phyloP scores from a whole-genome alignment of 2,113 vertebrate species.

The Toxotes jaculatrix region DNA sequence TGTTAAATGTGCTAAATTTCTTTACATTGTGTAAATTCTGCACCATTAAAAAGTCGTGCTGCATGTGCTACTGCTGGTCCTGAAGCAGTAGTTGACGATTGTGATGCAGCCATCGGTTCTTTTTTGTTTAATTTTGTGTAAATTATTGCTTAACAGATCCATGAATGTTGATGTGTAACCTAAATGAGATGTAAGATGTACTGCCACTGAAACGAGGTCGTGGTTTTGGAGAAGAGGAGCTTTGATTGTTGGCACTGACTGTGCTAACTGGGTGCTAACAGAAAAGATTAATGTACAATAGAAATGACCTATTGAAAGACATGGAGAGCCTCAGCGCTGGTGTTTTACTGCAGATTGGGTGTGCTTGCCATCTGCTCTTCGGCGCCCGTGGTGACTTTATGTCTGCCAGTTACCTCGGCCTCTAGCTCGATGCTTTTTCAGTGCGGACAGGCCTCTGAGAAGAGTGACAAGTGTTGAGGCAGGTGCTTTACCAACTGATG shows the following conservation, averaged over 20 bases:
- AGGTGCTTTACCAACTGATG: conserved; percentile 4
- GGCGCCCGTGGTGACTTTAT: neutral
- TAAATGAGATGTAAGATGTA: too few relatives aligned
- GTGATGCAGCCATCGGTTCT: neutral
- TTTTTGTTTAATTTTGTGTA: too few relatives aligned
- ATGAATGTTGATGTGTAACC: too few relatives aligned
- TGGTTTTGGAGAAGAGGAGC: neutral
- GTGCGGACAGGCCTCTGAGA: neutral
- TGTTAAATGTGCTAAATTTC: too few relatives aligned
- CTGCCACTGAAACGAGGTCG: too few relatives aligned
- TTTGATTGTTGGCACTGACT: neutral
- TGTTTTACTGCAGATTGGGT: neutral
- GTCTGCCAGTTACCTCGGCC: conserved; percentile 13
- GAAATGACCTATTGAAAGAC: neutral
- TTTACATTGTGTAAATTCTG: too few relatives aligned
- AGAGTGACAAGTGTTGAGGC: conserved; percentile 10
- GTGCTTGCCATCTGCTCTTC: conserved; percentile 34
- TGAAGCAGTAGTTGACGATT: neutral
- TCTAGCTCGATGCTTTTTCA: neutral
- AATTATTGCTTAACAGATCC: neutral
- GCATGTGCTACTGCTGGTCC: neutral
- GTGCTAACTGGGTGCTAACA: neutral
- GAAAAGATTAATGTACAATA: neutral
- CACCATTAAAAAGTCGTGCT: neutral
- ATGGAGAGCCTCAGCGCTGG: neutral